Conservation (phyloP, 2,797 vertebrate species). For the Pachyuromys duprasi region DNA sequence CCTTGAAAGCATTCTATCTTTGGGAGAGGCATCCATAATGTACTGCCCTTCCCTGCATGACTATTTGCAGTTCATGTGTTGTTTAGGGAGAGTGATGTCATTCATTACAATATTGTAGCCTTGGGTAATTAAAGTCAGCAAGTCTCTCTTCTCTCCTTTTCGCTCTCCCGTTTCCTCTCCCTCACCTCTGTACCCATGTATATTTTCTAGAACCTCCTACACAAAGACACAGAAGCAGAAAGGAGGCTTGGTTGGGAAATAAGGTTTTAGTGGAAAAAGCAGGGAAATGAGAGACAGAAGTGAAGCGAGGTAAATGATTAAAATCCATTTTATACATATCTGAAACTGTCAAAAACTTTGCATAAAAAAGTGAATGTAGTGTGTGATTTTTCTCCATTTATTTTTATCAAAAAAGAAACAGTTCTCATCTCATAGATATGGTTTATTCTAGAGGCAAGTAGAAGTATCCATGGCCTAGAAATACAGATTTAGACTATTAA, state of each 20-base stretch:
- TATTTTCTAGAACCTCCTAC: too few relatives aligned
- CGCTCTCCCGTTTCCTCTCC: background rate
- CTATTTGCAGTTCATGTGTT: background rate
- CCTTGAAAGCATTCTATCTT: too few relatives aligned
- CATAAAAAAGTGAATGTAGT: background rate
- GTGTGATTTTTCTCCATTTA: background rate
- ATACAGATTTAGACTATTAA: background rate
- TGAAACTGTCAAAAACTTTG: background rate
- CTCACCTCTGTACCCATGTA: too few relatives aligned
- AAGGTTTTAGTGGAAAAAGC: background rate
- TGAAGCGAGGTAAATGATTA: background rate
- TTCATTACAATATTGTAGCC: background rate
- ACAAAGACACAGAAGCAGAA: background rate
- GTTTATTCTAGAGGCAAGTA: background rate
- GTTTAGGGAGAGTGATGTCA: background rate
- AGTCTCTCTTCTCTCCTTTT: background rate
- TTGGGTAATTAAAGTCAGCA: background rate
- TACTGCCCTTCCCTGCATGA: too few relatives aligned
- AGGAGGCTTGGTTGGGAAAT: background rate
- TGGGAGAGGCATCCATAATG: background rate
- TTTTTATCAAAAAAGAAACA: background rate
- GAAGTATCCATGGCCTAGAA: background rate
- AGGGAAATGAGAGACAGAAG: background rate
- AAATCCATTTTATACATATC: background rate
- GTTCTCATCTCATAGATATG: background rate